Evolutionary conservation across 2,888 invertebrate species (phyloP).

Genomic region (Cantharis rustica): DNA sequence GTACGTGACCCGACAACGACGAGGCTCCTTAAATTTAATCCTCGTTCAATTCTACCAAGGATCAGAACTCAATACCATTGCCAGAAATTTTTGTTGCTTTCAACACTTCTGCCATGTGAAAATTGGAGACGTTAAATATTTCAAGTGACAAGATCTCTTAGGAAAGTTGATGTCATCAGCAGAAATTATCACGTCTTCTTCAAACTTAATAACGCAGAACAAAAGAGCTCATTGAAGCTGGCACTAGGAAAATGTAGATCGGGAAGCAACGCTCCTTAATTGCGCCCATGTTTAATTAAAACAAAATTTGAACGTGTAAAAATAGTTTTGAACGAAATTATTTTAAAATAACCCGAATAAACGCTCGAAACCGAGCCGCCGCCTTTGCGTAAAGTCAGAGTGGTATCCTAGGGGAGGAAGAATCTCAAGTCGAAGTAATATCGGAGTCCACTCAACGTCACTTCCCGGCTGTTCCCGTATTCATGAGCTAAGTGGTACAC

Average conservation of each 20-base stretch:
- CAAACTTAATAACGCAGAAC: constrained; percentile 35
- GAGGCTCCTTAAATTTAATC: constrained; percentile 49
- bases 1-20: constrained; percentile 48
- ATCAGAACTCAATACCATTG: constrained; percentile 25
- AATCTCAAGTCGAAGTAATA: constrained; percentile 41
- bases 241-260: constrained; percentile 7
- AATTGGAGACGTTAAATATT: constrained; percentile 6
- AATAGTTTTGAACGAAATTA: not conserved
- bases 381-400: constrained; percentile 12
- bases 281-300: not conserved
- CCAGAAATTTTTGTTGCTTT: constrained; percentile 35
- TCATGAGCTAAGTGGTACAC: constrained; percentile 38
- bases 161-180: constrained; percentile 33
- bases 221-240: constrained; percentile 8
- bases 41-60: constrained; percentile 38
- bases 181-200: constrained; percentile 35
- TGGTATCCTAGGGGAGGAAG: constrained; percentile 28
- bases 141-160: constrained; percentile 8
- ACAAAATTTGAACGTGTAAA: not conserved
- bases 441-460: constrained; percentile 48
- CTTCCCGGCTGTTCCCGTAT: constrained; percentile 44
- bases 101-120: too few relatives aligned
- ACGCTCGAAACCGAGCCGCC: constrained; percentile 1
- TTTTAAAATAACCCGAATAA: not conserved
- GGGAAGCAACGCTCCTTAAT: constrained; percentile 7